Conservation (phyloP, 2,888 invertebrate species). For the Papilio demoleus region DNA sequence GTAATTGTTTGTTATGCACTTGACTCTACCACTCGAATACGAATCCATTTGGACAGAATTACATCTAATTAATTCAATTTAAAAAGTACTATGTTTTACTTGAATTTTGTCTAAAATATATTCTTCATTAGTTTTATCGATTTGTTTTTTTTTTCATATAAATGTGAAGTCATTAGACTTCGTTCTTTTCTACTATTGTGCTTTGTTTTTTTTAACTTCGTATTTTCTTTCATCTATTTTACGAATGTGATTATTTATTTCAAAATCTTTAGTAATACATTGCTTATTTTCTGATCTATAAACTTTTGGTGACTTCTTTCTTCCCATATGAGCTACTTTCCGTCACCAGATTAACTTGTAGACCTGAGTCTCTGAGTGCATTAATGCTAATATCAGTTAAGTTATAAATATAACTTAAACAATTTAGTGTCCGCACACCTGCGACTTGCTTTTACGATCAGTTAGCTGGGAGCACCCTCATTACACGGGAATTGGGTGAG, state of each 20-base stretch:
- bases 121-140: too few species aligned
- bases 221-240: neutral
- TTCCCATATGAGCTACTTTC: too few species aligned
- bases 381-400: conserved; percentile 23
- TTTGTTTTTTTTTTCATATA: too few species aligned
- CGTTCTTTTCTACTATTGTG: too few species aligned
- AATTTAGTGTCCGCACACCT: conserved; percentile 47
- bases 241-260: neutral
- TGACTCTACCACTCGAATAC: conserved; percentile 1
- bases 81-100: neutral
- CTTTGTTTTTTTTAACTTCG: too few species aligned
- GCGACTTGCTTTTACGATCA: conserved; percentile 44
- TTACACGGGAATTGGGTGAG: conserved; percentile 38
- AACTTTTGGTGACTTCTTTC: neutral
- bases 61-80: conserved; percentile 16
- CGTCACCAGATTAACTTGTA: too few species aligned
- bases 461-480: conserved; percentile 31
- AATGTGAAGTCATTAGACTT: too few species aligned
- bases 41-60: conserved; percentile 14
- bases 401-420: conserved; percentile 41
- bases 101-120: neutral
- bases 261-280: neutral
- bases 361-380: neutral
- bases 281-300: neutral
- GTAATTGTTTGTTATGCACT: conserved; percentile 25